phyloP scores from a whole-genome alignment of 35 echinoderm and acorn worm species.

The Amphiura filiformis region DNA sequence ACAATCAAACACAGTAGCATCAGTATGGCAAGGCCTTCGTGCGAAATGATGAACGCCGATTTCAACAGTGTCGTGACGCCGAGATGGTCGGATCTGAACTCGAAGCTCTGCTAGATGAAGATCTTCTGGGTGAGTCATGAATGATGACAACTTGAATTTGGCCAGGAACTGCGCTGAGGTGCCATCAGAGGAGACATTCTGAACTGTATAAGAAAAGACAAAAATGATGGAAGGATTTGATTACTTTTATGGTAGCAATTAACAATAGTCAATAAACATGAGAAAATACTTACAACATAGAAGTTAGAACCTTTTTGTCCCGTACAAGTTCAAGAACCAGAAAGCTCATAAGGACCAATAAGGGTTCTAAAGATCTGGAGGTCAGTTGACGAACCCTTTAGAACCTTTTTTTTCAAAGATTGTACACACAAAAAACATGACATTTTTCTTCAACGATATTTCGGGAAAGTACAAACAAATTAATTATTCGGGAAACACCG shows the following conservation, averaged over 20 bases:
- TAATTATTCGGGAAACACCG: no score
- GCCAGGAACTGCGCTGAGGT: constrained; percentile 25
- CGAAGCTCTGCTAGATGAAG: constrained; percentile 72
- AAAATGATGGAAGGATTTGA: background rate
- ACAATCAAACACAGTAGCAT: constrained; percentile 24
- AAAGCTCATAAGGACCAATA: no score
- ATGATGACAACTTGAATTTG: constrained; percentile 38
- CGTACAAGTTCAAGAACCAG: no score
- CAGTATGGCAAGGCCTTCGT: constrained; percentile 44
- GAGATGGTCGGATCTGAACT: constrained; percentile 16
- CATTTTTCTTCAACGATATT: no score
- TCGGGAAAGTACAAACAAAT: no score
- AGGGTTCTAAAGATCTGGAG: no score
- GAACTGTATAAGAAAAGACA: constrained; percentile 1
- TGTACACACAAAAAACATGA: no score
- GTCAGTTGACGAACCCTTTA: no score
- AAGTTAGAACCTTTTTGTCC: no score
- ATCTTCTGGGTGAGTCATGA: constrained; percentile 45
- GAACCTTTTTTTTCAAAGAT: no score
- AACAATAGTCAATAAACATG: background rate
- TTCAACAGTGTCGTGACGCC: constrained; percentile 16
- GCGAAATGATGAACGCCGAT: constrained; percentile 55
- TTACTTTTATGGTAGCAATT: background rate
- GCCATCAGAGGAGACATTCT: constrained; percentile 27
- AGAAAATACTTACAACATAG: no score